Evolutionary conservation across 2,797 vertebrate species (phyloP), one percentile per base, ranked within the genome.

Genomic region (Amphiprion clarkii): DNA sequence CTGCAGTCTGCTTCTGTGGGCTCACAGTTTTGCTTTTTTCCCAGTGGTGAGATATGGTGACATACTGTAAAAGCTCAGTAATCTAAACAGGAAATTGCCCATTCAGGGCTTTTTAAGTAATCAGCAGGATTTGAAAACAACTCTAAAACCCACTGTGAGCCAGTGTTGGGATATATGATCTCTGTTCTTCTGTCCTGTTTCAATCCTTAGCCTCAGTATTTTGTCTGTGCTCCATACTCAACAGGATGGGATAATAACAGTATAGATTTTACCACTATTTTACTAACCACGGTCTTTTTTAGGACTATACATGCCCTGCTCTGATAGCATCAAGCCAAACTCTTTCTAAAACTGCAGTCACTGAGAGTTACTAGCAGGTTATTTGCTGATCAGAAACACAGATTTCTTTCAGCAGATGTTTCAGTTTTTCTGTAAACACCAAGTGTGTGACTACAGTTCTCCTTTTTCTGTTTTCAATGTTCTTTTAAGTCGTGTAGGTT

Each of bases 81-180:
- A 82, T 72, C 49, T 74, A 53, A 78, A 83, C 56, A 67, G 68
- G 79, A 86, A 84, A 82, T 77, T 70, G 64, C 21, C 40, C 46
- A 21, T 76, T 84, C 49, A 42, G 44, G 58, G 64, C 23, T 75
- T 72, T 70, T 33, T 64, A 62, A 64, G 62, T 83, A 74, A 78
- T 70, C 71, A 73, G 53, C 52, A 62, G 59, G 70, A 55, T 61
- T 57, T 62, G 39, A 76, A 67, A 75, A 62, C 42, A 51, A 44
- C 39, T 66, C 21, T 60, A 21, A 60, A 64, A 78, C 36, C 73
- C 72, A 33, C 19, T 42, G 54, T 44, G 76, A 83, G 51, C 29
- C n/a, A 9, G 23, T 61, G 54, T 65, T 17, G 36, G 63, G 71
- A 68, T 68, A 75, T 68, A 48, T 57, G 74, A 75, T 71, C 67